Evolutionary conservation across 2,888 invertebrate genomes (phyloP), one percentile per base, ranked within the genome.

Genomic region (Polydrusus tereticollis): DNA sequence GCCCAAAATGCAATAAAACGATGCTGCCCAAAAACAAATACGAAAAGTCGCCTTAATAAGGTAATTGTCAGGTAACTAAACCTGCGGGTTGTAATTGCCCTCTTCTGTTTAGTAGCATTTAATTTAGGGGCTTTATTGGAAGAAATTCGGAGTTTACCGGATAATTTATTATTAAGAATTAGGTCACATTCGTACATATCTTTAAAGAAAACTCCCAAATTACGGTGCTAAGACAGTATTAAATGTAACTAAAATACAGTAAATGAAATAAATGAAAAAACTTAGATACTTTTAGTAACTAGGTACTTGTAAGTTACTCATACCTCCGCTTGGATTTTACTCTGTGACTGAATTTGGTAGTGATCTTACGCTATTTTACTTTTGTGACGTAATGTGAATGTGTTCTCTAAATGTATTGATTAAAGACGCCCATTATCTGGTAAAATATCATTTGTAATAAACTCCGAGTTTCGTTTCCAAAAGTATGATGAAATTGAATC

Each of bases 1-100:
- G 14, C 55, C 52, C 23, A 16, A 55, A 41, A 41, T 65, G 47
- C 62, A 62, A 62, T 62, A 62, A 47, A n/a, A 62, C 3, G 10
- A 43, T 29, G 62, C 62, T 62, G 62, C 45, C 62, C 62, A 29
- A 33, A 43, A 16, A 29, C 26, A 26, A 52, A 6, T 12, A n/a
- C 14, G 26, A 26, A 52, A 47, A n/a, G 50, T 50, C 23, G 26
- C 26, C 16, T 52, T 52, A 52, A 23, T 50, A 50, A 20, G 16
- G 26, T 52, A 52, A 52, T 23, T 16, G 10, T 16, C 8, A 16
- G 14, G 29, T 29, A 52, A 52, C 52, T 26, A 26, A 2, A 50
- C 41, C n/a, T n/a, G n/a, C n/a, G 4, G 14, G 38, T 38, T 38
- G 12, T 1, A 7, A 16, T 41, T 41, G 16, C 16, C 20, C 12